phyloP scores from a whole-genome alignment of 2,113 vertebrate species.

The Entomyzon cyanotis region DNA sequence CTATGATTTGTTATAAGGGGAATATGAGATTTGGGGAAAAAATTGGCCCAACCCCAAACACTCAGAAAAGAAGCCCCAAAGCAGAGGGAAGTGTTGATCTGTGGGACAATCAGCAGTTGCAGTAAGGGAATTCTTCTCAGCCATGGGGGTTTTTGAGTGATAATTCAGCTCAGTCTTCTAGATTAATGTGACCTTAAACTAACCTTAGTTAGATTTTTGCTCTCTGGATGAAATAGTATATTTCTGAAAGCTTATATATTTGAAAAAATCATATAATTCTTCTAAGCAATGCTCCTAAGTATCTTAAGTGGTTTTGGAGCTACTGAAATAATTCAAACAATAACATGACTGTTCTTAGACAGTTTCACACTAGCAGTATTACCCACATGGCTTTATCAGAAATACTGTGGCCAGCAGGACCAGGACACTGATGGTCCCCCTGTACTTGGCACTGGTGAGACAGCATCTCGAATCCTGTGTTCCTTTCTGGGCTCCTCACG shows the following conservation, averaged over 20 bases:
- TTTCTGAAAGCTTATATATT: neutral
- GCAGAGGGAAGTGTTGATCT: neutral
- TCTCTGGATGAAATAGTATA: neutral
- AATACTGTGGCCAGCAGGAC: neutral
- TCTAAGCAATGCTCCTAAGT: neutral
- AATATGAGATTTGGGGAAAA: neutral
- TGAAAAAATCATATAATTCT: neutral
- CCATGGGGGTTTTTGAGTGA: neutral
- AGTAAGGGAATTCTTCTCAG: neutral
- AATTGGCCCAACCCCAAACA: neutral
- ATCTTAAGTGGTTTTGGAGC: neutral
- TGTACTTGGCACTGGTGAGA: rapidly evolving
- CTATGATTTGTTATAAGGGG: neutral
- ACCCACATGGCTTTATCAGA: neutral
- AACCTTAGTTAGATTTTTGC: neutral
- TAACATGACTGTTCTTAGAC: neutral
- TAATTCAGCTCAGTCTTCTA: neutral
- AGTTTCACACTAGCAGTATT: neutral
- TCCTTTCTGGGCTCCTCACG: neutral
- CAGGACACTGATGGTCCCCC: neutral
- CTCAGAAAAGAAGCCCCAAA: neutral
- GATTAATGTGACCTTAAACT: neutral
- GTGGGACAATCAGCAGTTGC: neutral
- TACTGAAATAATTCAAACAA: neutral
- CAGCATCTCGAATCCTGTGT: neutral